phyloP scores from a whole-genome alignment of 2,888 invertebrate genomes.

The Fragum whitleyi region DNA sequence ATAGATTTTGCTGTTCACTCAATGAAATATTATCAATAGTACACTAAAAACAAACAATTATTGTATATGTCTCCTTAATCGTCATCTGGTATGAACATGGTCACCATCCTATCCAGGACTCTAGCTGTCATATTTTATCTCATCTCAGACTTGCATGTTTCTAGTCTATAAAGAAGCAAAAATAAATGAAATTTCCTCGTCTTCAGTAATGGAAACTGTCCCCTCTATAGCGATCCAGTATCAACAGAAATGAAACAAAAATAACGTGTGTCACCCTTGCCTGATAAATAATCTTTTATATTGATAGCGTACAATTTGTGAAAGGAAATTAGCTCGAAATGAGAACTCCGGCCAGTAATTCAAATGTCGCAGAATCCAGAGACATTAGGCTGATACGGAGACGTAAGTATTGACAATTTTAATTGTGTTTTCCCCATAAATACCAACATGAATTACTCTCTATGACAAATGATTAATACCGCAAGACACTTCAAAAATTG shows the following conservation, averaged over 20 bases:
- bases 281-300: conserved; percentile 62
- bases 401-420: conserved; percentile 68
- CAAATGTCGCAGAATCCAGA: conserved; percentile 56
- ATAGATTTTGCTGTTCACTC: no score
- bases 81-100: neutral
- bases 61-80: no score
- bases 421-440: conserved; percentile 62
- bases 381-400: conserved; percentile 53
- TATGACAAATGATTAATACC: conserved; percentile 64
- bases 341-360: conserved; percentile 58
- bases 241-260: conserved; percentile 55
- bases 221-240: conserved; percentile 43
- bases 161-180: conserved; percentile 41
- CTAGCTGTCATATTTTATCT: conserved; percentile 1
- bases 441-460: conserved; percentile 55
- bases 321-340: conserved; percentile 59
- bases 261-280: conserved; percentile 62
- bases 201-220: conserved; percentile 51
- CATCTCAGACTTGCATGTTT: conserved; percentile 15
- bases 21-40: no score
- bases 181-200: conserved; percentile 61
- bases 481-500: conserved; percentile 61
- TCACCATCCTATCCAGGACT: neutral
- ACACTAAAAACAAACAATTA: no score
- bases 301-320: conserved; percentile 59